Conservation (phyloP, 2,113 vertebrate genomes). For the Oncorhynchus keta region DNA sequence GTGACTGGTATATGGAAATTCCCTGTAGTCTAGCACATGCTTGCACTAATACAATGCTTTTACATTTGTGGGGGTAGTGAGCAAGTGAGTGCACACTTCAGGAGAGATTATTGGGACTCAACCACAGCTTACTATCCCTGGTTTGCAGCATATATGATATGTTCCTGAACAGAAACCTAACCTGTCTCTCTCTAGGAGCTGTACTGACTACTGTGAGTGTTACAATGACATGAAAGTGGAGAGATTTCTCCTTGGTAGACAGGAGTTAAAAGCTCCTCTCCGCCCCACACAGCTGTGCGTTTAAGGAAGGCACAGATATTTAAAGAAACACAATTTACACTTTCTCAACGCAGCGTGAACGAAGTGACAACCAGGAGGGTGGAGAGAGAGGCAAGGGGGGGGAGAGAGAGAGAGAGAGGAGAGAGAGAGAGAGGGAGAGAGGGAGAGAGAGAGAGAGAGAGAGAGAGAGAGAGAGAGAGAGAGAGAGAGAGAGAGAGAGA, state of each 20-base stretch:
- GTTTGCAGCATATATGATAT: neutral
- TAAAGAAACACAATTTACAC: slow-evolving; percentile 76
- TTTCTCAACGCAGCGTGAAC: slow-evolving; percentile 28
- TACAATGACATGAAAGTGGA: slow-evolving; percentile 25
- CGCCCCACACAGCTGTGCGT: slow-evolving; percentile 40
- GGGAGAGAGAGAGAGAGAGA: no score
- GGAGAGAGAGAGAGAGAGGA: slow-evolving; percentile 20
- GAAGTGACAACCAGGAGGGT: slow-evolving; percentile 43
- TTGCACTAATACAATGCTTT: no score
- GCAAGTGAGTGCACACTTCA: no score
- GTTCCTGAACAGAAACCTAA: slow-evolving; percentile 1
- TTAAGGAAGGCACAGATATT: slow-evolving; percentile 64
- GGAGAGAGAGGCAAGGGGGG: slow-evolving; percentile 7
- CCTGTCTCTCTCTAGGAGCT: neutral
- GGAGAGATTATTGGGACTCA: no score
- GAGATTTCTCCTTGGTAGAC: slow-evolving; percentile 55
- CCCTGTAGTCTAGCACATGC: no score
- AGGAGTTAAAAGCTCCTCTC: slow-evolving; percentile 43
- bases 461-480: no score
- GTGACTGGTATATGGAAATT: no score
- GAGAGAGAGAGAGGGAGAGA: no score
- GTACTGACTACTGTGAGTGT: slow-evolving; percentile 38
- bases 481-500: no score
- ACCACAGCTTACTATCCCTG: no score
- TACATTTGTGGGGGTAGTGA: no score